These are phyloP conservation scores for Scolopax rusticola DNA, from an alignment of 2,797 vertebrate genomes.

Conservation along the genomic window DNA sequence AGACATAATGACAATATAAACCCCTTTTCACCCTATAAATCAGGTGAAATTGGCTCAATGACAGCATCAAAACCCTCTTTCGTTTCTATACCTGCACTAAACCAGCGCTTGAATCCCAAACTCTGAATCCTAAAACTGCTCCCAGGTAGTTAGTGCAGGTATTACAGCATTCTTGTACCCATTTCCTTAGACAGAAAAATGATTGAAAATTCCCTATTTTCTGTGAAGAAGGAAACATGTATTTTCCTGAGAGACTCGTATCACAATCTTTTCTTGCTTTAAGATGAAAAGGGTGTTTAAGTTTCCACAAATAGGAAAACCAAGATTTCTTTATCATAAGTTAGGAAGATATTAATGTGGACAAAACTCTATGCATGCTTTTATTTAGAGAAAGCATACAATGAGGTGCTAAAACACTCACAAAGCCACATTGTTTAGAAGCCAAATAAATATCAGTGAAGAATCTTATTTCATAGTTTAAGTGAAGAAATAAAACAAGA, in stretches of 20 bases:
- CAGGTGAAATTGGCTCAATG: neutral
- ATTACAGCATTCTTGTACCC: neutral
- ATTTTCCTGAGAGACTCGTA: neutral
- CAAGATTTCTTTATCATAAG: neutral
- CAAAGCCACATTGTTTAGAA: neutral
- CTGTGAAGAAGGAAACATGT: neutral
- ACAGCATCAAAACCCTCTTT: neutral
- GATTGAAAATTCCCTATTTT: fast-evolving
- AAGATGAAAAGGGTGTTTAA: neutral
- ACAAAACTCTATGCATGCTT: neutral
- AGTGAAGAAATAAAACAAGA: neutral
- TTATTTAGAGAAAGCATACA: neutral
- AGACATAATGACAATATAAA: neutral
- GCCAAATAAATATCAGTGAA: neutral
- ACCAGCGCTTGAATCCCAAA: neutral
- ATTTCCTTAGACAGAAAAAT: neutral
- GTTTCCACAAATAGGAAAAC: neutral
- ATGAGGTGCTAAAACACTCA: neutral
- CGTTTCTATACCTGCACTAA: neutral
- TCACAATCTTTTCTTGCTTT: neutral
- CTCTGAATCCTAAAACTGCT: neutral
- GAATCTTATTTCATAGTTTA: neutral
- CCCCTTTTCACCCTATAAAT: neutral
- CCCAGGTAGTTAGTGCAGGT: fast-evolving
- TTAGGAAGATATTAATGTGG: neutral